Evolutionary conservation across 1,140 invertebrate genomes (phyloP).

Genomic region (Drosophila tsacasi): DNA sequence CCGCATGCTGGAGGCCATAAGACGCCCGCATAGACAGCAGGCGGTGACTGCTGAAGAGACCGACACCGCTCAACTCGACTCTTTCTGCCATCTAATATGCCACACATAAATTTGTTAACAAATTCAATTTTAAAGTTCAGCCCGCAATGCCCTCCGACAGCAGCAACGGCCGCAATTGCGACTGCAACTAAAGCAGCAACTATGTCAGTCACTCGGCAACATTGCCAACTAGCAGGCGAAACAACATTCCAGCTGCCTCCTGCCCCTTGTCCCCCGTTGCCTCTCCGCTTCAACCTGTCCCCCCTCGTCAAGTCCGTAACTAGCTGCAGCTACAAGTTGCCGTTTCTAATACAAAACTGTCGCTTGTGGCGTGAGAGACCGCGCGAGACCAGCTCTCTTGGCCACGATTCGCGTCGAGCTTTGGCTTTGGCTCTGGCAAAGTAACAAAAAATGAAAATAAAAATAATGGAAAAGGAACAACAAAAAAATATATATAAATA

Average conservation of each 20-base stretch:
- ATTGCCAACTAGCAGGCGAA: constrained; percentile 75
- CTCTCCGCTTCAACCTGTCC: background rate
- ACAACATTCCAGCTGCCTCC: constrained; percentile 77
- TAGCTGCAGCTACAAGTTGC: constrained; percentile 79
- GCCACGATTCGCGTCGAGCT: constrained; percentile 36
- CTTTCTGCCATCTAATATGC: constrained; percentile 55
- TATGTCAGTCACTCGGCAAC: constrained; percentile 80
- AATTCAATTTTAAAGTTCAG: constrained; percentile 76
- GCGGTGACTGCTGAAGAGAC: constrained; percentile 12
- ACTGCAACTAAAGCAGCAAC: constrained; percentile 59
- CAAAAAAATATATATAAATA: constrained; percentile 44
- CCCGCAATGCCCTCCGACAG: constrained; percentile 52
- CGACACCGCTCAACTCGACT: constrained; percentile 14
- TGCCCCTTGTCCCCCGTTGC: constrained; percentile 6
- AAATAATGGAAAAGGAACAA: constrained; percentile 24
- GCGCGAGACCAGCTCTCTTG: constrained; percentile 34
- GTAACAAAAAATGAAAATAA: constrained; percentile 41
- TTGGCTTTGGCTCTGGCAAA: constrained; percentile 12
- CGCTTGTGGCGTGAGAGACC: constrained; percentile 79
- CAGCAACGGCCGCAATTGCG: constrained; percentile 37
- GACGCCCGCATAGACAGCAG: constrained; percentile 60
- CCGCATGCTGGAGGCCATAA: constrained; percentile 52
- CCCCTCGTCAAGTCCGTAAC: constrained; percentile 61
- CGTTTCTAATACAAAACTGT: constrained; percentile 82
- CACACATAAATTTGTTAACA: constrained; percentile 73